Evolutionary conservation across 2,888 invertebrate species (phyloP), one percentile per base, ranked within the genome.

Genomic region (Tridacna crocea): DNA sequence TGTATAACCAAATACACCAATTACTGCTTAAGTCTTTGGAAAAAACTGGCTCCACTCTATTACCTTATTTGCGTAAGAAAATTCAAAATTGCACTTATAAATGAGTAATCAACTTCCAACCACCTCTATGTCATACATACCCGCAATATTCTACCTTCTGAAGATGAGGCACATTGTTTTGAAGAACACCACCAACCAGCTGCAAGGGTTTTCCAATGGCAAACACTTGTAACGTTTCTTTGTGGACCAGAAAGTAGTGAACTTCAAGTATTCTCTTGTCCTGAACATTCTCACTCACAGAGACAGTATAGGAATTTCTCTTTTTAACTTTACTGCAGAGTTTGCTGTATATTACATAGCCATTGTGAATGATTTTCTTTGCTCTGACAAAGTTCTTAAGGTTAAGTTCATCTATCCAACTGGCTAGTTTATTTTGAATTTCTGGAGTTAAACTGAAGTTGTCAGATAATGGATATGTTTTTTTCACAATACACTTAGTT

Each of bases 221-320:
- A 70, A 75, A 75, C 48, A 80, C 75, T 47, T 75, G 75, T 19
- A 48, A 58, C 10, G 61, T 75, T 36, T 63, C 48, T 51, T 47
- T 61, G 22, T 80, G 48, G 8, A 75, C 63, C 22, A 75, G 72
- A 46, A 80, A 80, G 24, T 70, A 75, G 12, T 80, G 60, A 0
- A 80, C 63, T 80, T 80, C 79, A 12, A 80, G 36, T 19, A 75
- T 19, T 19, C 47, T 68, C 8, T 36, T 46, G 13, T 60, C 17
- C 24, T 68, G 58, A 17, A 55, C 19, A 55, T 24, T 60, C 47
- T 26, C 61, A 22, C 24, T 80, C 11, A 70, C 48, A 13, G 51
- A 19, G n/a, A 80, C 79, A 27, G 75, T 80, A 46, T 75, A 75
- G 17, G 75, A 76, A 63, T 80, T 80, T 51, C 75, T 80, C 51